Percentiles rank a stretch among this genome's conserved stretches.
Evolutionary conservation across 2,113 vertebrate species (phyloP).

Genomic region (Amazona guildingii): DNA sequence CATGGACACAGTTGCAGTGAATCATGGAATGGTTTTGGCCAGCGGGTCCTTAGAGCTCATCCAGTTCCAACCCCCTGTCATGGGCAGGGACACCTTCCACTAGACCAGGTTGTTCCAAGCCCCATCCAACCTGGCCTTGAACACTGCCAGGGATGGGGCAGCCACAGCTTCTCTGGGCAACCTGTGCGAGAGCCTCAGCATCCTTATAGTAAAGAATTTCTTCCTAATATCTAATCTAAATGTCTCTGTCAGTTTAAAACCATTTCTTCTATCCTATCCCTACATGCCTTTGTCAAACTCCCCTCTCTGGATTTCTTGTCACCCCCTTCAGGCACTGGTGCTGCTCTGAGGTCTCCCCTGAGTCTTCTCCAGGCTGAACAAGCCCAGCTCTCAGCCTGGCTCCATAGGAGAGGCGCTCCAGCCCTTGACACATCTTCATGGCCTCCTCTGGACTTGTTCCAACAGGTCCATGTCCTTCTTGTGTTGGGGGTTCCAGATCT

Average conservation of each 20-base stretch:
- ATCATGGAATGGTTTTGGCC: background rate
- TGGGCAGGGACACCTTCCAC: background rate
- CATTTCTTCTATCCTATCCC: background rate
- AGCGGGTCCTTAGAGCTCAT: background rate
- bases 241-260: background rate
- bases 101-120: background rate
- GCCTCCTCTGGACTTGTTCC: background rate
- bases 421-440: background rate
- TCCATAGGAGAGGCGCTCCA: background rate
- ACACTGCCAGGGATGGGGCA: background rate
- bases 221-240: background rate
- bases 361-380: background rate
- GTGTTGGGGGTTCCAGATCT: background rate
- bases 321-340: background rate
- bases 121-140: background rate
- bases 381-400: background rate
- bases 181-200: background rate
- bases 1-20: fast-evolving
- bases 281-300: background rate
- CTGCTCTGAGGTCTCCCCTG: background rate
- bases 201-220: background rate
- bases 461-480: background rate
- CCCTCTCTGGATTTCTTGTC: background rate
- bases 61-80: background rate
- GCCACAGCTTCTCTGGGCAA: background rate